Evolutionary conservation across 2,113 vertebrate species (phyloP).

Genomic region (Morone saxatilis): DNA sequence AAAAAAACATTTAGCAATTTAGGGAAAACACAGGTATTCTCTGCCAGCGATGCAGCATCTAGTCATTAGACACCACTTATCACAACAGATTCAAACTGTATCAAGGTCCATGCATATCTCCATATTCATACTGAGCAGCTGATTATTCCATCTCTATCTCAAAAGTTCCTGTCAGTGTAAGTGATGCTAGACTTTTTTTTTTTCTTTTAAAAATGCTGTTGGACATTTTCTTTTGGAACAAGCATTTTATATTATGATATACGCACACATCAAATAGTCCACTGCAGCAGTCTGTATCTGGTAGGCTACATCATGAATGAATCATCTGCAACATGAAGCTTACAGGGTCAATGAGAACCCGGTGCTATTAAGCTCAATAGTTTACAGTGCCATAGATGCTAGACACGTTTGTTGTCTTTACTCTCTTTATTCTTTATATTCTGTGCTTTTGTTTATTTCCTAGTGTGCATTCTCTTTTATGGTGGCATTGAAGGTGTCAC

Average conservation of each 20-base stretch:
- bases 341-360: not conserved
- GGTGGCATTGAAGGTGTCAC: not conserved
- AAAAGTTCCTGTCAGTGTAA: not conserved
- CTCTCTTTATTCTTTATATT: not conserved
- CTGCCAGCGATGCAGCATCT: not conserved
- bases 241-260: not conserved
- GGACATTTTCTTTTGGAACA: not conserved
- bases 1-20: constrained; percentile 13
- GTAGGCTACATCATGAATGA: constrained; percentile 26
- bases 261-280: constrained; percentile 1
- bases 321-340: constrained; percentile 4
- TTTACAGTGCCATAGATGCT: not conserved
- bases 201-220: not conserved
- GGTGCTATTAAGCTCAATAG: not conserved
- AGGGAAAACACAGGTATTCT: constrained; percentile 3
- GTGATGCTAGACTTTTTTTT: not conserved
- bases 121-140: not conserved
- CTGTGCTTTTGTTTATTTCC: not conserved
- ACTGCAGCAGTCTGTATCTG: constrained; percentile 5
- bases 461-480: not conserved
- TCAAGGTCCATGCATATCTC: not conserved
- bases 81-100: constrained; percentile 1
- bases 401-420: not conserved
- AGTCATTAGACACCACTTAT: constrained; percentile 14
- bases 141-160: not conserved